These are phyloP conservation scores for Phymatocera aterrima DNA, from an alignment of 2,888 invertebrate species.

Conservation along the genomic window DNA sequence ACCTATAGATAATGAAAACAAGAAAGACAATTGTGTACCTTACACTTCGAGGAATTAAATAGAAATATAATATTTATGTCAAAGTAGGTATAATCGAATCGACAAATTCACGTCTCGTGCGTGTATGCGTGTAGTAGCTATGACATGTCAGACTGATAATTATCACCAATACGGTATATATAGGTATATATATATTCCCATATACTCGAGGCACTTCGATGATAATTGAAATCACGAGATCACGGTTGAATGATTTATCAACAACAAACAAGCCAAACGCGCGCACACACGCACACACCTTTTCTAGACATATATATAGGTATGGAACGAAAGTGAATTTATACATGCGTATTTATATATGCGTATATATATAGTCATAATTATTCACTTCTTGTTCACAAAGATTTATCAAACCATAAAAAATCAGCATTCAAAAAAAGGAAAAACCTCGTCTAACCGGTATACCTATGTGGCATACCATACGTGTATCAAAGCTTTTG, in stretches of 20 bases:
- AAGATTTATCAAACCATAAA: neutral
- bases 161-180: too few relatives aligned
- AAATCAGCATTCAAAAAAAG: too few relatives aligned
- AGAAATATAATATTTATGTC: too few relatives aligned
- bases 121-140: too few relatives aligned
- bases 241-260: neutral
- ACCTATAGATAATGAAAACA: too few relatives aligned
- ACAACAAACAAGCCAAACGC: neutral
- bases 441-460: constrained; percentile 5
- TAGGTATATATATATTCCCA: neutral
- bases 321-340: constrained; percentile 19
- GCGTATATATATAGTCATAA: neutral
- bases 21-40: too few relatives aligned
- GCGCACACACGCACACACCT: neutral
- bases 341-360: neutral
- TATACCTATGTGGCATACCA: neutral
- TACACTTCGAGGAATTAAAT: too few relatives aligned
- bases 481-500: neutral
- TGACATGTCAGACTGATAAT: too few relatives aligned
- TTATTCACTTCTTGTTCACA: neutral
- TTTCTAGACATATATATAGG: too few relatives aligned
- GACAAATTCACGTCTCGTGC: neutral
- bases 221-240: neutral
- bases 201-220: neutral
- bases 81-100: neutral